These are phyloP conservation scores for Phylloscopus trochiloides DNA, from an alignment of 2,113 vertebrate species.

Conservation along the genomic window DNA sequence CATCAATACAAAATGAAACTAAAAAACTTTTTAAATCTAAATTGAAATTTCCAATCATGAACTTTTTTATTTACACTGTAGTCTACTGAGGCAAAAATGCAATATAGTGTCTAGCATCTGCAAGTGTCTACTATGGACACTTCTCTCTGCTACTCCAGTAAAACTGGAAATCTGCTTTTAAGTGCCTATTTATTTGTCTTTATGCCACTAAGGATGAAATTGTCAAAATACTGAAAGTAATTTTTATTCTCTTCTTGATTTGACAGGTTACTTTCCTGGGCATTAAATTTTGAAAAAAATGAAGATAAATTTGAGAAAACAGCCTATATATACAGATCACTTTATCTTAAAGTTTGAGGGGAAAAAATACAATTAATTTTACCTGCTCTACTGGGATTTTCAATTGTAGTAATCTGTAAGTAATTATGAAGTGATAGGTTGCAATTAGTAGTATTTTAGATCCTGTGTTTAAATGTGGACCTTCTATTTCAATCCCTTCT, in stretches of 20 bases:
- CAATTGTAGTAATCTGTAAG: neutral
- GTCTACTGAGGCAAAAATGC: neutral
- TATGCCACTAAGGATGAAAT: neutral
- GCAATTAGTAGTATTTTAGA: neutral
- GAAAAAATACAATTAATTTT: neutral
- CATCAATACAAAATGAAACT: neutral
- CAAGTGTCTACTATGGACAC: neutral
- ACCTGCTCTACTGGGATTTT: neutral
- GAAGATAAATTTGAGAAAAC: neutral
- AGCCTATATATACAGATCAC: neutral
- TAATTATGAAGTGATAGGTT: neutral
- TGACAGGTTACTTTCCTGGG: neutral
- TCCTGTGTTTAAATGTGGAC: neutral
- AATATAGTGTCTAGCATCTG: neutral
- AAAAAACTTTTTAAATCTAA: neutral
- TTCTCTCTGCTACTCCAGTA: neutral
- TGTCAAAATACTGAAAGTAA: neutral
- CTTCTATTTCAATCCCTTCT: neutral
- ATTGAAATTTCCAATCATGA: neutral
- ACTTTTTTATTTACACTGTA: neutral
- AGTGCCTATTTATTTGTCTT: neutral
- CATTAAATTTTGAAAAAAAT: neutral
- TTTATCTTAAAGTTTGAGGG: neutral
- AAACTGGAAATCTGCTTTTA: neutral
- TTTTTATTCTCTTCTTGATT: neutral